Conservation (phyloP, 2,113 vertebrate genomes). For the Oenanthe oenanthe region DNA sequence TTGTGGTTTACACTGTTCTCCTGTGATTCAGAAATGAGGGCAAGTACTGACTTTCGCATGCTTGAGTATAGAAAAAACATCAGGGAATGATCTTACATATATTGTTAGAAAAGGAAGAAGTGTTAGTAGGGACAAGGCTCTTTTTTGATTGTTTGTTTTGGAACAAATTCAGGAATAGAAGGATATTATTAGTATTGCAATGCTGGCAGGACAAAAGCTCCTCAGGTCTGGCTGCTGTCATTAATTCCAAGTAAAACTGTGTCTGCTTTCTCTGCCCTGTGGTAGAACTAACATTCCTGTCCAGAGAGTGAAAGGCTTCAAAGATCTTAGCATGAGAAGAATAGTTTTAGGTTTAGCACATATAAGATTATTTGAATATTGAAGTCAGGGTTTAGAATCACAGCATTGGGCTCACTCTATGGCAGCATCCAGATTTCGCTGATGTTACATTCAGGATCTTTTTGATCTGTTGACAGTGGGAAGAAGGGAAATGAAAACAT, state of each 20-base stretch:
- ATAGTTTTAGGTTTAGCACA: neutral
- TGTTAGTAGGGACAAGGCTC: neutral
- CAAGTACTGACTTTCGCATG: neutral
- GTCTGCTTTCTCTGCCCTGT: neutral
- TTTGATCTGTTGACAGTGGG: neutral
- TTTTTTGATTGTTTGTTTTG: neutral
- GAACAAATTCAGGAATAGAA: neutral
- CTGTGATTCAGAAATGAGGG: neutral
- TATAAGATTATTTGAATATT: neutral
- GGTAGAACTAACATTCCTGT: neutral
- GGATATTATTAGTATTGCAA: neutral
- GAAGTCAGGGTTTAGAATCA: neutral
- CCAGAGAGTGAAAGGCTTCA: neutral
- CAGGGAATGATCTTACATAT: neutral
- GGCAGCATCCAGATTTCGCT: neutral
- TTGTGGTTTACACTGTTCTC: neutral
- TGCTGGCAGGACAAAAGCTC: neutral
- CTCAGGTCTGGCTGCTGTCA: neutral
- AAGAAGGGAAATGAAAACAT: neutral
- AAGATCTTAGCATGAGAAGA: neutral
- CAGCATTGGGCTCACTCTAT: neutral
- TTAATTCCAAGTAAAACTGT: neutral
- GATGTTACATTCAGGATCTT: neutral
- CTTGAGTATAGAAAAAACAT: neutral
- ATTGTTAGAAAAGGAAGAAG: neutral